Percentiles rank a stretch among this genome's conserved stretches.
These are phyloP conservation scores for Mesoclemmys tuberculata DNA, from an alignment of 2,113 vertebrate species.

Conservation along the genomic window DNA sequence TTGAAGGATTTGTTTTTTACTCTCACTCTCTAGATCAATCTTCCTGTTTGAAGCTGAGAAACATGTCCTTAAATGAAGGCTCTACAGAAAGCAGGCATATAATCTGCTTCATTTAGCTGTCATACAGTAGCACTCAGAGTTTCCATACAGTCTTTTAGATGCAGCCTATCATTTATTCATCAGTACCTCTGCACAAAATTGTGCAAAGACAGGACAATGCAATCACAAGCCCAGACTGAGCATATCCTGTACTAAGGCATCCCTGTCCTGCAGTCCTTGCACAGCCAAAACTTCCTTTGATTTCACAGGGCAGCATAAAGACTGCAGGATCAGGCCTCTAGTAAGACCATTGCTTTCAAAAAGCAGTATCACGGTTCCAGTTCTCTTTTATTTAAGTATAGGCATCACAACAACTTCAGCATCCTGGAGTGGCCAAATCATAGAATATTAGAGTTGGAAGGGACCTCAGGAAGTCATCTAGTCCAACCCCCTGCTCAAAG, in stretches of 20 bases:
- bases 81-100: background rate
- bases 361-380: background rate
- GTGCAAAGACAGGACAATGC: background rate
- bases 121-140: background rate
- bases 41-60: background rate
- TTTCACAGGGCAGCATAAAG: background rate
- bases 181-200: background rate
- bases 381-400: background rate
- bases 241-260: background rate
- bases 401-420: background rate
- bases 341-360: background rate
- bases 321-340: background rate
- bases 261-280: background rate
- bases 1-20: background rate
- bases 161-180: background rate
- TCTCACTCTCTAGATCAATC: background rate
- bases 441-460: background rate
- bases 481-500: too few relatives aligned
- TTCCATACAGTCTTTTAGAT: rapidly evolving
- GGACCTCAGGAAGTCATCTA: too few relatives aligned
- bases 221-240: background rate
- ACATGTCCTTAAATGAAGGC: rapidly evolving
- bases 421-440: background rate
- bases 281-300: background rate
- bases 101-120: background rate